A percentile compares a stretch with the other conserved stretches of the same genome.
Evolutionary conservation across 2,888 invertebrate genomes (phyloP).

Genomic region (Bombylius major): DNA sequence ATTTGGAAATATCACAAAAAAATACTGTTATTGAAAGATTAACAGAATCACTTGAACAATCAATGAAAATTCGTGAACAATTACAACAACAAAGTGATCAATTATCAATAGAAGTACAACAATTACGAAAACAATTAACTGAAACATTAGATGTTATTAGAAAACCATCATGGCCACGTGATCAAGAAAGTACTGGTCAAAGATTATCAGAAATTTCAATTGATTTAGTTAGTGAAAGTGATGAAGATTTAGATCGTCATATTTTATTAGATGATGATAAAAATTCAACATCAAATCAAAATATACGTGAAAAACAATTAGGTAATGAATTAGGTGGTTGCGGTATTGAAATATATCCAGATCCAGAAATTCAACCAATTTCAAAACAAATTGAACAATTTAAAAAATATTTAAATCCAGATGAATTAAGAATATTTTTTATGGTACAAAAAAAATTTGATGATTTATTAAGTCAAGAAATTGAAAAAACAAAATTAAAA

Average conservation of each 20-base stretch:
- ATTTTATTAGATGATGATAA: constrained; percentile 30
- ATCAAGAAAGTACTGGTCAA: constrained; percentile 32
- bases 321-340: constrained; percentile 15
- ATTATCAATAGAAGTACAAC: constrained; percentile 45
- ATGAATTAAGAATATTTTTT: constrained; percentile 32
- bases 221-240: constrained; percentile 35
- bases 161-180: constrained; percentile 22
- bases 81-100: constrained; percentile 48
- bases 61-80: constrained; percentile 47
- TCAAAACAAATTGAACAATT: constrained; percentile 35
- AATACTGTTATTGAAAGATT: constrained; percentile 57
- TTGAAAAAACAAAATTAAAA: constrained; percentile 37
- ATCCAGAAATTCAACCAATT: constrained; percentile 13
- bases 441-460: constrained; percentile 44
- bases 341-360: background rate
- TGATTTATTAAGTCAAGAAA: constrained; percentile 42
- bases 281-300: constrained; percentile 23
- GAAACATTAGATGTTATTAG: constrained; percentile 36
- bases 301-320: constrained; percentile 29
- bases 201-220: constrained; percentile 36
- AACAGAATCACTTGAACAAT: constrained; percentile 55
- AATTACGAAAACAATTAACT: constrained; percentile 38
- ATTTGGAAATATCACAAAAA: constrained; percentile 47
- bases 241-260: constrained; percentile 32
- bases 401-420: constrained; percentile 29